Evolutionary conservation across 2,797 vertebrate species (phyloP).

Genomic region (Onychomys arenicola): DNA sequence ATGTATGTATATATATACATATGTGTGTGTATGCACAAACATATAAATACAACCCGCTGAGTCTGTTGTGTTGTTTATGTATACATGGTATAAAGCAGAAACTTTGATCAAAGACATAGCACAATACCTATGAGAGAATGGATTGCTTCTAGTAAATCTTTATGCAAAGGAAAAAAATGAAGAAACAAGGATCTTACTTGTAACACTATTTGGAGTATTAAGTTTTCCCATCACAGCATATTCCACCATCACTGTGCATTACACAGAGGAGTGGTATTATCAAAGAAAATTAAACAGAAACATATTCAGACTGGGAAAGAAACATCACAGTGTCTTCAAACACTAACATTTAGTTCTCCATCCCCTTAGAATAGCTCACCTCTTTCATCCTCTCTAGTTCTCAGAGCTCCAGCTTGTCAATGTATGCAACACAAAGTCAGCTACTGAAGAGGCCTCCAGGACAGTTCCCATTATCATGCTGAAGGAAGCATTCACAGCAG

Average conservation of each 20-base stretch:
- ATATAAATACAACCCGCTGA: background rate
- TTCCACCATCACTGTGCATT: background rate
- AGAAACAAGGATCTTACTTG: background rate
- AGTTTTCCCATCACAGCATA: background rate
- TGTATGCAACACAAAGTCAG: background rate
- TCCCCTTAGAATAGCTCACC: background rate
- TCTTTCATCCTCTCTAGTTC: background rate
- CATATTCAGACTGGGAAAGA: background rate
- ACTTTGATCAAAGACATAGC: background rate
- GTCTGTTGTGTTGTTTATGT: background rate
- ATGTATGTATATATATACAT: too few relatives aligned
- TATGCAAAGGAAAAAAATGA: background rate
- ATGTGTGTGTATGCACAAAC: background rate
- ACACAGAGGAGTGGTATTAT: background rate
- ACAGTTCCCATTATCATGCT: background rate
- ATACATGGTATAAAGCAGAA: background rate
- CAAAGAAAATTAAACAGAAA: background rate
- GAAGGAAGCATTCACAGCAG: background rate
- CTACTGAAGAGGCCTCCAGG: background rate
- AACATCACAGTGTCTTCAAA: background rate
- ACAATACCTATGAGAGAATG: background rate
- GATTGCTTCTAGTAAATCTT: background rate
- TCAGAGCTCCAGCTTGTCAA: background rate
- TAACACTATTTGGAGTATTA: background rate
- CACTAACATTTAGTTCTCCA: background rate